Conservation (phyloP, 2,888 invertebrate species). For the Dicycla oo region DNA sequence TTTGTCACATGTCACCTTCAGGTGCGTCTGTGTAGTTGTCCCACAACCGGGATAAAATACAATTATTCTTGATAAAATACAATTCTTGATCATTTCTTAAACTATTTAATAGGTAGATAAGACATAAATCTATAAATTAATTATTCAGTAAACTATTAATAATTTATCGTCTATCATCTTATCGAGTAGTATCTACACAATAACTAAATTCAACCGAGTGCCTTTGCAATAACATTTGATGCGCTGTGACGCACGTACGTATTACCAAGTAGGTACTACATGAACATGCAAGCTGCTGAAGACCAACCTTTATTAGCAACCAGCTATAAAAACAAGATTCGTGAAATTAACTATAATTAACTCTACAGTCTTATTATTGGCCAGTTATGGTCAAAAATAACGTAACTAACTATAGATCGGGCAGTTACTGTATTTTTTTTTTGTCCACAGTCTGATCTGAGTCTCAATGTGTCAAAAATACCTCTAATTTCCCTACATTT, state of each 20-base stretch:
- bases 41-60: background rate
- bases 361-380: background rate
- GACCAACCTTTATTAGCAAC: background rate
- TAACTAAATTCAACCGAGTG: background rate
- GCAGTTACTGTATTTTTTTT: no score
- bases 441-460: no score
- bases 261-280: slow-evolving; percentile 42
- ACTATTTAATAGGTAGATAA: background rate
- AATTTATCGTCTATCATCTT: no score
- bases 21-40: background rate
- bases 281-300: slow-evolving; percentile 14
- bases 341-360: background rate
- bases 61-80: background rate
- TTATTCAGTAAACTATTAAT: background rate
- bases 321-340: background rate
- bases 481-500: no score
- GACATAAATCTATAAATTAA: background rate
- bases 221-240: background rate
- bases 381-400: background rate
- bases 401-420: background rate
- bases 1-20: no score
- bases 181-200: background rate
- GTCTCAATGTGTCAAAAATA: no score
- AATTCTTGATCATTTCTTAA: no score
- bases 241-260: slow-evolving; percentile 23